Evolutionary conservation across 92 coral and sea anemone species (phyloP).

Genomic region (Meandrina meandrites): DNA sequence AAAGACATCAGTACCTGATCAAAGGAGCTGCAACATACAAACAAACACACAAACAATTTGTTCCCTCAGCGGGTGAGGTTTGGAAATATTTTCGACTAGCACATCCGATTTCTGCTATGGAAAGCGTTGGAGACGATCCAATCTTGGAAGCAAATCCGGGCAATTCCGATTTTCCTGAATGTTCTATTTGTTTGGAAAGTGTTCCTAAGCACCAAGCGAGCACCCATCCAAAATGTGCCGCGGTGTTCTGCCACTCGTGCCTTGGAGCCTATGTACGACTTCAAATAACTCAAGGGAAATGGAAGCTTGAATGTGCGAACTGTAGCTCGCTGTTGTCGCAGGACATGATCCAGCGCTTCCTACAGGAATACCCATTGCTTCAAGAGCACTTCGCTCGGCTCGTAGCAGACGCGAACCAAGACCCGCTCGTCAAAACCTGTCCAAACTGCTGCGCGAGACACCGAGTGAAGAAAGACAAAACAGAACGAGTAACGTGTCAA

Average conservation of each 20-base stretch:
- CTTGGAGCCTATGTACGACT: conserved; percentile 46
- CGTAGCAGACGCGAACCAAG: conserved; percentile 19
- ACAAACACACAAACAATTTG: not conserved
- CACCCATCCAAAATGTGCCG: conserved; percentile 23
- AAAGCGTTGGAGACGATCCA: not conserved
- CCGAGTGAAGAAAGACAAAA: conserved; percentile 18
- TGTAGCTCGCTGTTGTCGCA: conserved; percentile 22
- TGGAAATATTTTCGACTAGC: not conserved
- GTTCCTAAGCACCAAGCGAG: conserved; percentile 5
- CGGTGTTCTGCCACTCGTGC: conserved; percentile 32
- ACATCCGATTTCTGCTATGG: conserved; percentile 13
- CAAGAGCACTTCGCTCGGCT: conserved; percentile 44
- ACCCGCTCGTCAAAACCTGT: conserved; percentile 42
- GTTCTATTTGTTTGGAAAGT: conserved; percentile 35
- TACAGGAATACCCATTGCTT: conserved; percentile 41
- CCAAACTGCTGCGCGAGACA: conserved; percentile 33
- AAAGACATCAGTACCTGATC: not conserved
- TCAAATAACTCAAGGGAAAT: conserved; percentile 35
- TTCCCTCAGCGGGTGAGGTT: conserved; percentile 15
- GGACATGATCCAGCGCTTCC: conserved; percentile 5
- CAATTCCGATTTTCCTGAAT: conserved; percentile 4
- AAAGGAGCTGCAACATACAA: not conserved
- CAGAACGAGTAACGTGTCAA: conserved; percentile 12
- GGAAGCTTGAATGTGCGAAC: conserved; percentile 44
- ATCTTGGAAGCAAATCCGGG: not conserved